phyloP scores from a whole-genome alignment of 2,113 vertebrate genomes.

The Leptobrachium leishanense region DNA sequence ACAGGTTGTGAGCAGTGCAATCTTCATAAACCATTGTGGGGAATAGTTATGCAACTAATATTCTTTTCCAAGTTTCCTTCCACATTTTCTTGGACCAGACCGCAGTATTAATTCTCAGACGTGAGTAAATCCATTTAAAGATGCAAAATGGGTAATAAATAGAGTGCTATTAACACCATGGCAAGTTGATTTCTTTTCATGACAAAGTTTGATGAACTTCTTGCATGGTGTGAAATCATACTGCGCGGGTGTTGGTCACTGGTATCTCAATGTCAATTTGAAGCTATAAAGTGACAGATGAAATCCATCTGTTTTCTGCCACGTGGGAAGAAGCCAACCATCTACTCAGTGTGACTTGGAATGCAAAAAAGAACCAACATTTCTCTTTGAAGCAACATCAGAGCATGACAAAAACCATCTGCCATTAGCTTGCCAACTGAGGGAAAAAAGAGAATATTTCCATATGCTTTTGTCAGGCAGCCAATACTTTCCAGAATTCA shows the following conservation, averaged over 20 bases:
- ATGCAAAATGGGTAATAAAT: not conserved
- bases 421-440: constrained; percentile 12
- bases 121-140: not conserved
- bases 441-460: constrained; percentile 5
- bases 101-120: not conserved
- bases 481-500: not conserved
- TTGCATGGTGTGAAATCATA: not conserved
- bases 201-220: constrained; percentile 1
- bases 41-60: not conserved
- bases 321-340: constrained; percentile 1
- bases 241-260: not conserved
- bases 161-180: not conserved
- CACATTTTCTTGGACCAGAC: not conserved
- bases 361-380: constrained; percentile 19
- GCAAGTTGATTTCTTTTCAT: not conserved
- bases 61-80: not conserved
- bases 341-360: not conserved
- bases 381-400: constrained; percentile 43
- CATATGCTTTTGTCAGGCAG: not conserved
- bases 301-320: constrained; percentile 32
- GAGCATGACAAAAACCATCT: constrained; percentile 39
- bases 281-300: constrained; percentile 32
- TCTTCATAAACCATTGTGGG: not conserved
- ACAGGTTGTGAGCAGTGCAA: no score
- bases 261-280: constrained; percentile 20